Percentiles rank a stretch among this genome's conserved stretches.
Evolutionary conservation across 2,888 invertebrate genomes (phyloP).

Genomic region (Helicoverpa assulta): DNA sequence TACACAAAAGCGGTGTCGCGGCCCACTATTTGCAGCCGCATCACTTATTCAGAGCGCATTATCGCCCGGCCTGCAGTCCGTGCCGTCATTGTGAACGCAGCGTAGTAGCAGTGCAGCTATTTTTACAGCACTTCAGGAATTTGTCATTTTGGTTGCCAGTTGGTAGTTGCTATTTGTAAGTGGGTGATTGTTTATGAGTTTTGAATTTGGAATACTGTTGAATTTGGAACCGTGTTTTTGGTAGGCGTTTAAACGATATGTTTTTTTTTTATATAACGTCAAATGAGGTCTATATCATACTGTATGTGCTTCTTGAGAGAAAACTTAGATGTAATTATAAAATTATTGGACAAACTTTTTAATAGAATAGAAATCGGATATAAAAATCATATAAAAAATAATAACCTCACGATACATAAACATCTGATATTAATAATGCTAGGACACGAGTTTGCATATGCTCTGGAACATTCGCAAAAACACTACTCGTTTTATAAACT

Average conservation of each 20-base stretch:
- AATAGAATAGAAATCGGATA: too few species aligned
- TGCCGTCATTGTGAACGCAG: conserved; percentile 45
- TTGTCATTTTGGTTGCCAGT: conserved; percentile 43
- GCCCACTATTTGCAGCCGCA: conserved; percentile 50
- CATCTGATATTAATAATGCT: too few species aligned
- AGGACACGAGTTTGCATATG: too few species aligned
- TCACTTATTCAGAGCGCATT: conserved; percentile 75
- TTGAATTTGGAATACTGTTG: not conserved
- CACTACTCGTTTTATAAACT: too few species aligned
- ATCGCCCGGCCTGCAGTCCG: conserved; percentile 68
- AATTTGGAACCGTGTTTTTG: not conserved
- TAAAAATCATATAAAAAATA: too few species aligned
- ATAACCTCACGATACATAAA: too few species aligned
- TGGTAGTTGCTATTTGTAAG: conserved; percentile 17
- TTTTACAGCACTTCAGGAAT: conserved; percentile 48
- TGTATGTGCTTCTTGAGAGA: too few species aligned
- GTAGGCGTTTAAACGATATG: not conserved
- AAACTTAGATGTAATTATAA: too few species aligned
- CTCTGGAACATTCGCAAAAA: too few species aligned
- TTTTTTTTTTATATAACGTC: not conserved
- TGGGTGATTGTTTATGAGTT: conserved; percentile 14
- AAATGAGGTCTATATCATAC: too few species aligned
- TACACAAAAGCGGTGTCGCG: conserved; percentile 32
- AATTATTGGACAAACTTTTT: too few species aligned
- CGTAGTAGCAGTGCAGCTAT: too few species aligned